A percentile compares a stretch with the other conserved stretches of the same genome.
Evolutionary conservation across 2,113 vertebrate genomes (phyloP).

Genomic region (Progne subis): DNA sequence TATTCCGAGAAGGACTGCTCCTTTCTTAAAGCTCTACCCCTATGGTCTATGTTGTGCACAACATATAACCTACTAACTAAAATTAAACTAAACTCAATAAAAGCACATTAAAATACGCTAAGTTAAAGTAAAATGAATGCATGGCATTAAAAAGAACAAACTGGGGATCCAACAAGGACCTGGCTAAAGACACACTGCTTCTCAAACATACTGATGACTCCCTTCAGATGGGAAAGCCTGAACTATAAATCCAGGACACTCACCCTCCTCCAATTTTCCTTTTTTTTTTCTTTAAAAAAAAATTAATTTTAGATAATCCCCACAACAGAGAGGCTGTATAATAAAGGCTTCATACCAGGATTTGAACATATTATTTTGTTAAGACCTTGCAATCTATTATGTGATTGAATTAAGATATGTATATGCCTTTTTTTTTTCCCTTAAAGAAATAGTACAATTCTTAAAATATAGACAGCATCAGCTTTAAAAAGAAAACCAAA

Average conservation of each 20-base stretch:
- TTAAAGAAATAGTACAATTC: not conserved
- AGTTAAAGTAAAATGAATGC: not conserved
- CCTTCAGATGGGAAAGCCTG: not conserved
- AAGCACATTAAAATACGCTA: not conserved
- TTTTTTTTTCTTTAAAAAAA: not conserved
- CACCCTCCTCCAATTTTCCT: no score
- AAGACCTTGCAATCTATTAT: not conserved
- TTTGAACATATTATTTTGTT: not conserved
- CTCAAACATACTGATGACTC: not conserved
- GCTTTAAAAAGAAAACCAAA: not conserved
- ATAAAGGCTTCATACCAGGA: not conserved
- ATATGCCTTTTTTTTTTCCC: not conserved
- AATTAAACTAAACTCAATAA: not conserved
- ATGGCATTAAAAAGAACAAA: not conserved
- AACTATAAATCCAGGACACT: not conserved
- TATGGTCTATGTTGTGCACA: accelerated
- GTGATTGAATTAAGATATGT: not conserved
- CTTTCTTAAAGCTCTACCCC: not conserved
- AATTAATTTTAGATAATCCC: not conserved
- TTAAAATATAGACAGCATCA: not conserved
- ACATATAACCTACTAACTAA: not conserved
- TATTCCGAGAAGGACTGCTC: not conserved
- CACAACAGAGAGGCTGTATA: not conserved
- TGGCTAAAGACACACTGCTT: not conserved
- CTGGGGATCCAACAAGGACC: not conserved